Percentiles rank a stretch among this genome's conserved stretches.
phyloP scores from a whole-genome alignment of 2,888 invertebrate species.

The Lepidochrysops patricia region DNA sequence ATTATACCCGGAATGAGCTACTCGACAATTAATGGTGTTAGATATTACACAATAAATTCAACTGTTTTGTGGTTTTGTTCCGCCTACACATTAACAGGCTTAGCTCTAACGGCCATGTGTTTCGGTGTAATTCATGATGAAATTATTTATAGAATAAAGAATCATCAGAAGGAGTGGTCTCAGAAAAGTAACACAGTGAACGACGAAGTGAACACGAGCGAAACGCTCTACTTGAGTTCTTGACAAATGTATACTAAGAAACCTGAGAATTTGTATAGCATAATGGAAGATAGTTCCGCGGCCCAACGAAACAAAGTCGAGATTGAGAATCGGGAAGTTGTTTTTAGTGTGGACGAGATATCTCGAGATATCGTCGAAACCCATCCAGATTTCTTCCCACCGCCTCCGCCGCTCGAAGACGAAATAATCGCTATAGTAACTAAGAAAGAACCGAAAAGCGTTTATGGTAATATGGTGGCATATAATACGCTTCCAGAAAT shows the following conservation, averaged over 20 bases:
- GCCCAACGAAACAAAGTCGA: slow-evolving; percentile 62
- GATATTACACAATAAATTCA: slow-evolving; percentile 75
- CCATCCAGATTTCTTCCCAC: slow-evolving; percentile 53
- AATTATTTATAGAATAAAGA: slow-evolving; percentile 87
- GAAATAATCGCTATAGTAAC: slow-evolving; percentile 69
- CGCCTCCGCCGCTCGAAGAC: slow-evolving; percentile 59
- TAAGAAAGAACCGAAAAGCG: slow-evolving; percentile 62
- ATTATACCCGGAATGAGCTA: slow-evolving; percentile 82
- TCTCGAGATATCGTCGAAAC: slow-evolving; percentile 46
- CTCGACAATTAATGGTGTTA: slow-evolving; percentile 66
- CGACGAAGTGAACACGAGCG: slow-evolving; percentile 77
- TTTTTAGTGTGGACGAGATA: slow-evolving; percentile 68
- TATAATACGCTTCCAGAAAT: slow-evolving; percentile 70
- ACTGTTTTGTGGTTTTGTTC: slow-evolving; percentile 92
- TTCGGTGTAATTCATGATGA: slow-evolving; percentile 84
- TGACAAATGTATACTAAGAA: slow-evolving; percentile 81
- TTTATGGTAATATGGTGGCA: slow-evolving; percentile 68
- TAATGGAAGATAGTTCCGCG: slow-evolving; percentile 66
- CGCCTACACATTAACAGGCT: slow-evolving; percentile 90
- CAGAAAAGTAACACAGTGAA: slow-evolving; percentile 78
- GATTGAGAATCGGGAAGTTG: slow-evolving; percentile 67
- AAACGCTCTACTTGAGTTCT: slow-evolving; percentile 81
- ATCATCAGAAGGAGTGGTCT: slow-evolving; percentile 77
- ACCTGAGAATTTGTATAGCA: slow-evolving; percentile 73
- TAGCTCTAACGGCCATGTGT: slow-evolving; percentile 92